Evolutionary conservation across 1,140 invertebrate species (phyloP).

Genomic region (Neodiprion virginianus): DNA sequence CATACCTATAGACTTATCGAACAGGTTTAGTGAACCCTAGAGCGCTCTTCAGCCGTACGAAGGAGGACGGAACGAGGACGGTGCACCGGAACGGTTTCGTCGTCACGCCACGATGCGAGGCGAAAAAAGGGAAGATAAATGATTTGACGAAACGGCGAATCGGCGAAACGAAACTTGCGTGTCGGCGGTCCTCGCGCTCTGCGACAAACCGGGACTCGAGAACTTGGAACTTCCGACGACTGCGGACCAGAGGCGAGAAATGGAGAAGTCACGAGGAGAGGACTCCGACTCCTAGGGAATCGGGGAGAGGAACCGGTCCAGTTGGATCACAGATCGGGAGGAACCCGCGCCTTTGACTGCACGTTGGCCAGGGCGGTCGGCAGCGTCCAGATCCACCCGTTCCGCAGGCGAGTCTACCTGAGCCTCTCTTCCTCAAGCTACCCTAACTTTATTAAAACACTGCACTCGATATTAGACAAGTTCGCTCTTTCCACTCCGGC

Average conservation of each 20-base stretch:
- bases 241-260: slow-evolving; percentile 17
- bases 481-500: background rate
- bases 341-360: slow-evolving; percentile 7
- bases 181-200: background rate
- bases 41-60: background rate
- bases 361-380: background rate
- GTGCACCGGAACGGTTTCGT: too few relatives aligned
- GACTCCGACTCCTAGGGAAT: slow-evolving; percentile 36
- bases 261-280: background rate
- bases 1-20: background rate
- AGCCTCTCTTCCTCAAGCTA: background rate
- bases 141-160: background rate
- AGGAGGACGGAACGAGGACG: too few relatives aligned
- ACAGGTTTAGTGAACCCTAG: slow-evolving; percentile 7
- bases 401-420: background rate
- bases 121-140: background rate
- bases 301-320: slow-evolving; percentile 33
- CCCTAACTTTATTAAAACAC: background rate
- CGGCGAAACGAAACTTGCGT: background rate
- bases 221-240: background rate
- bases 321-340: slow-evolving; percentile 31
- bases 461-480: background rate
- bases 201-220: background rate
- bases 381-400: background rate
- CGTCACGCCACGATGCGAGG: background rate